These are phyloP conservation scores for Penelope pileata DNA, from an alignment of 2,113 vertebrate genomes.

Conservation along the genomic window DNA sequence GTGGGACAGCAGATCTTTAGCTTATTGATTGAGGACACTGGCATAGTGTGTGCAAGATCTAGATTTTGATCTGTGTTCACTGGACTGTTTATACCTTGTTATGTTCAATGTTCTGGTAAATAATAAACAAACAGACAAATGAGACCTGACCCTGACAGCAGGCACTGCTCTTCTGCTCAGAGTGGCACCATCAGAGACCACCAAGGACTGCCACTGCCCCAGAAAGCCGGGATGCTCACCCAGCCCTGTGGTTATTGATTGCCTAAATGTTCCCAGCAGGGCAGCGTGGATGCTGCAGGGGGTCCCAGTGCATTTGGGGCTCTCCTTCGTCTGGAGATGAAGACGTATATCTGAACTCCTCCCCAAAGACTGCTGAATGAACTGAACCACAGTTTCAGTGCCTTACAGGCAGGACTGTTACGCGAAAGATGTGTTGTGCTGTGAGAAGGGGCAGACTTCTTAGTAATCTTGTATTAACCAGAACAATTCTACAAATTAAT, in stretches of 20 bases:
- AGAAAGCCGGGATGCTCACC: neutral
- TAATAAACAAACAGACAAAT: neutral
- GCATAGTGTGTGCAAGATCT: accelerated
- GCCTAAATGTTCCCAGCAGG: neutral
- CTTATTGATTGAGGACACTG: conserved; percentile 10
- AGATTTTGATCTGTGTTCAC: conserved; percentile 39
- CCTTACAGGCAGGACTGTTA: neutral
- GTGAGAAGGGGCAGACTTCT: neutral
- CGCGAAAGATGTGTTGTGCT: neutral
- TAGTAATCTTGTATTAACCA: neutral
- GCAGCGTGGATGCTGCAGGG: accelerated
- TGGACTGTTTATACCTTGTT: neutral
- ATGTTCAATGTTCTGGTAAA: neutral
- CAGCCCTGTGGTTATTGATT: neutral
- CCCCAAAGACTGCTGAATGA: neutral
- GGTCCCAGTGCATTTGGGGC: neutral
- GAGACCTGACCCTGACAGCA: neutral
- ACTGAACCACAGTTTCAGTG: neutral
- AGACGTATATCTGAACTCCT: neutral
- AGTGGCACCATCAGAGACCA: neutral
- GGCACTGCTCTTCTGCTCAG: neutral
- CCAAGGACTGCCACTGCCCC: neutral
- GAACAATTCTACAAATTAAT: neutral
- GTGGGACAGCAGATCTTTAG: conserved; percentile 53
- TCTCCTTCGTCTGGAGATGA: neutral